Evolutionary conservation across 2,113 vertebrate species (phyloP).

Genomic region (Alligator mississippiensis): DNA sequence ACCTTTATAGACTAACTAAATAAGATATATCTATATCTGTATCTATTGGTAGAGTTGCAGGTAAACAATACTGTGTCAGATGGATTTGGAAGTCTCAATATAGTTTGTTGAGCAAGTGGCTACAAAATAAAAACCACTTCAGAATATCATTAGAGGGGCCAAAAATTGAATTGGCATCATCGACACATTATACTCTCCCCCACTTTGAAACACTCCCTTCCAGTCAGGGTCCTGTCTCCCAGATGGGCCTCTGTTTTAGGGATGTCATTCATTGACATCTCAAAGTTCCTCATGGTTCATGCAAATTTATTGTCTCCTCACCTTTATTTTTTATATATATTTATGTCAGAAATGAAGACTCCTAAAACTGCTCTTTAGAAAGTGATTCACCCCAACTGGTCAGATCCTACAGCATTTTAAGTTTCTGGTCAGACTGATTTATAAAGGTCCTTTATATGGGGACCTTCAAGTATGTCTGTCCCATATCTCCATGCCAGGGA

Average conservation of each 20-base stretch:
- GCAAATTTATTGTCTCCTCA: background rate
- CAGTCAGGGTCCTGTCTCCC: background rate
- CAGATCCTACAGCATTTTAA: background rate
- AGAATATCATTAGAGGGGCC: background rate
- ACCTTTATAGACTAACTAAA: too few species aligned
- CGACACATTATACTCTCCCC: background rate
- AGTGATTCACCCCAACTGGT: background rate
- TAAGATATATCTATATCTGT: too few species aligned
- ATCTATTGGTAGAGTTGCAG: too few species aligned
- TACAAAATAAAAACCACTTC: background rate
- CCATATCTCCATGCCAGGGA: too few species aligned
- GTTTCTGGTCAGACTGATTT: background rate
- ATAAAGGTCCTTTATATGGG: background rate
- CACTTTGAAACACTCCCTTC: background rate
- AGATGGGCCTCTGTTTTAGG: background rate
- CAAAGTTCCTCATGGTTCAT: background rate
- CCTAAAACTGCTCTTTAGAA: background rate
- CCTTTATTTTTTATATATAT: background rate
- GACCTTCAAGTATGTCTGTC: too few species aligned
- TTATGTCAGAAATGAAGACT: background rate
- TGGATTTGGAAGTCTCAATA: background rate
- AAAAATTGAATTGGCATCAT: background rate
- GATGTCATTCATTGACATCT: background rate
- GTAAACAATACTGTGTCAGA: background rate
- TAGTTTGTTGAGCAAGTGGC: background rate